Evolutionary conservation across 2,113 vertebrate genomes (phyloP).

Genomic region (Saccopteryx leptura): DNA sequence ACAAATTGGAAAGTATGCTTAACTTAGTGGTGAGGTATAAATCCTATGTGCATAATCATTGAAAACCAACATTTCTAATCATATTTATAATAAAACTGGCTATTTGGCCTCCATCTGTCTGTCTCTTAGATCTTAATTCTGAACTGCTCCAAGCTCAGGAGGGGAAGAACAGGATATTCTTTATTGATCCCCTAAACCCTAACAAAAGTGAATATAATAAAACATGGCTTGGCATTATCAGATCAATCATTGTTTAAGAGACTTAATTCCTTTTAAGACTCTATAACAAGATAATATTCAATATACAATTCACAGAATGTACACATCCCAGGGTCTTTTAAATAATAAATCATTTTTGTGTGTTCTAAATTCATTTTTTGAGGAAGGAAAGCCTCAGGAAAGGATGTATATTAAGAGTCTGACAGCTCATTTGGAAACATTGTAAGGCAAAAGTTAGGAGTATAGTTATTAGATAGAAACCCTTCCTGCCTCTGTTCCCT

Average conservation of each 20-base stretch:
- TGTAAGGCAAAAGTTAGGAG: neutral
- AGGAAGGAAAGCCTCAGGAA: constrained; percentile 30
- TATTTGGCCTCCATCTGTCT: constrained; percentile 36
- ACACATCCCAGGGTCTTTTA: neutral
- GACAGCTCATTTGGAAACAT: constrained; percentile 47
- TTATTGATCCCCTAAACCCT: constrained; percentile 60
- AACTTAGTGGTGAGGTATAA: neutral
- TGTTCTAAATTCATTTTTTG: constrained; percentile 9
- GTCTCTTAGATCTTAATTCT: constrained; percentile 45
- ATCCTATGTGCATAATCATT: neutral
- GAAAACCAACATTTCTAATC: constrained; percentile 38
- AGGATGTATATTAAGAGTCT: constrained; percentile 46
- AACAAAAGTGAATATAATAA: constrained; percentile 60
- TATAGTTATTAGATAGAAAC: neutral
- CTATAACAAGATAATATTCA: constrained; percentile 19
- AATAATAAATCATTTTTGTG: constrained; percentile 49
- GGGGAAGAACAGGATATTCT: constrained; percentile 20
- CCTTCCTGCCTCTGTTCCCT: neutral
- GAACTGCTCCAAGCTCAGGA: constrained; percentile 47
- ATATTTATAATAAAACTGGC: constrained; percentile 48
- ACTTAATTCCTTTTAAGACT: constrained; percentile 44
- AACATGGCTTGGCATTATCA: constrained; percentile 43
- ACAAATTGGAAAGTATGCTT: neutral
- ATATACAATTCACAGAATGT: neutral
- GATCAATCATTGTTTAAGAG: constrained; percentile 54